Evolutionary conservation across 2,797 vertebrate species (phyloP).

Genomic region (Adelosebastes latens): DNA sequence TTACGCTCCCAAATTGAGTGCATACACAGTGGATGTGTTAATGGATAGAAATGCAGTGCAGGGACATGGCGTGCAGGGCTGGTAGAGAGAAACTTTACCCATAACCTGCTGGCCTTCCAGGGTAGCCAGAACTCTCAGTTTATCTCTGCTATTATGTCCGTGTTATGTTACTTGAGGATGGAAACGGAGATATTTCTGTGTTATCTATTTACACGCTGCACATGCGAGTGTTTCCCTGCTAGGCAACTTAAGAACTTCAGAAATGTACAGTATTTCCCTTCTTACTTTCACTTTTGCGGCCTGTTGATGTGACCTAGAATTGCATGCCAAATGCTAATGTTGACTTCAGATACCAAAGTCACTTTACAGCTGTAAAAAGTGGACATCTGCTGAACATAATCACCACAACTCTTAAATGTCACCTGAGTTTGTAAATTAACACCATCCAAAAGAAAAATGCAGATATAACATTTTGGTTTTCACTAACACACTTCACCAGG

Average conservation of each 20-base stretch:
- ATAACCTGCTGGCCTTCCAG: conserved; percentile 31
- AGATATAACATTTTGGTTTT: not conserved
- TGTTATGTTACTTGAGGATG: conserved; percentile 51
- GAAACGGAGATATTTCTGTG: conserved; percentile 50
- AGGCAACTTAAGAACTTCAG: conserved; percentile 53
- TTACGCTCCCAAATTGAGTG: conserved; percentile 69
- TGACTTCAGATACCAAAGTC: conserved; percentile 38
- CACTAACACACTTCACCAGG: not conserved
- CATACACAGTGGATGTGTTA: conserved; percentile 71
- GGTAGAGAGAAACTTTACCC: conserved; percentile 60
- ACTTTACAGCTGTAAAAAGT: conserved; percentile 7
- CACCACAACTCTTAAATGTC: not conserved
- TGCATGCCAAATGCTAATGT: conserved; percentile 49
- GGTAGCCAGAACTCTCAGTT: conserved; percentile 57
- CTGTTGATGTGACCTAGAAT: conserved; percentile 43
- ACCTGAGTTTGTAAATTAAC: not conserved
- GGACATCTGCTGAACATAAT: conserved; percentile 6
- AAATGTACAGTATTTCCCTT: conserved; percentile 57
- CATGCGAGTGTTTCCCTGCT: conserved; percentile 60
- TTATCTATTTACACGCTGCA: conserved; percentile 61
- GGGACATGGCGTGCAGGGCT: conserved; percentile 59
- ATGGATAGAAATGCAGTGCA: conserved; percentile 68
- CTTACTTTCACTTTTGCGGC: conserved; percentile 54
- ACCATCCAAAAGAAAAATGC: not conserved
- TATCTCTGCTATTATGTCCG: conserved; percentile 58